Conservation (phyloP, 2,888 invertebrate species). For the Synergus japonicus region DNA sequence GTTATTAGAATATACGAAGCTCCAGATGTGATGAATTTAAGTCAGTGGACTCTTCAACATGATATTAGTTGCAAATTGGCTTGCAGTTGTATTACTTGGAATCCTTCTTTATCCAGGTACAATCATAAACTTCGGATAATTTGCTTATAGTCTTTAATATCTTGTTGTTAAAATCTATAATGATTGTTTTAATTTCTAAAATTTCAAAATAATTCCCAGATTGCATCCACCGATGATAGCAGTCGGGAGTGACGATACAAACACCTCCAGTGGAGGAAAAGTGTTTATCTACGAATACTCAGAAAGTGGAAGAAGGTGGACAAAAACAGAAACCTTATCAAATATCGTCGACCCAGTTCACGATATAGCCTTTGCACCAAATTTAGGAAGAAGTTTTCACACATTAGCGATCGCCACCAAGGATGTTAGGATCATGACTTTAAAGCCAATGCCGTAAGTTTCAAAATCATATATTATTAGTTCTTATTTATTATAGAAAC, state of each 20-base stretch:
- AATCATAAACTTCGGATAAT: slow-evolving; percentile 39
- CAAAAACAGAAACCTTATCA: slow-evolving; percentile 89
- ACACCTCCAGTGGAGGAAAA: slow-evolving; percentile 86
- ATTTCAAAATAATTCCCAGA: slow-evolving; percentile 74
- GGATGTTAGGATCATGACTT: slow-evolving; percentile 91
- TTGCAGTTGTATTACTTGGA: slow-evolving; percentile 97
- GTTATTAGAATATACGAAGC: slow-evolving; percentile 96
- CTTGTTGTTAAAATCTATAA: slow-evolving; percentile 18
- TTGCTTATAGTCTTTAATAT: slow-evolving; percentile 68
- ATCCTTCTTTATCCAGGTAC: slow-evolving; percentile 90
- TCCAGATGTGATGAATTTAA: slow-evolving; percentile 98
- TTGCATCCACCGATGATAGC: slow-evolving; percentile 93
- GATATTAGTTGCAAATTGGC: slow-evolving; percentile 95
- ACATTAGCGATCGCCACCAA: slow-evolving; percentile 96
- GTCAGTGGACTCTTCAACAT: slow-evolving; percentile 97
- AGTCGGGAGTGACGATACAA: slow-evolving; percentile 91
- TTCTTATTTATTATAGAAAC: neutral
- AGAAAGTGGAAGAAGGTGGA: slow-evolving; percentile 92
- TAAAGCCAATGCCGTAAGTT: slow-evolving; percentile 86
- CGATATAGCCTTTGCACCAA: slow-evolving; percentile 96
- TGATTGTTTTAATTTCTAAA: neutral
- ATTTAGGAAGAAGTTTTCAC: slow-evolving; percentile 95
- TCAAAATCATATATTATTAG: neutral
- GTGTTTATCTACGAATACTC: slow-evolving; percentile 96
- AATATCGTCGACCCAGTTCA: slow-evolving; percentile 93